Conservation (phyloP, 2,797 vertebrate species). For the Mormyrus proboscirostris region DNA sequence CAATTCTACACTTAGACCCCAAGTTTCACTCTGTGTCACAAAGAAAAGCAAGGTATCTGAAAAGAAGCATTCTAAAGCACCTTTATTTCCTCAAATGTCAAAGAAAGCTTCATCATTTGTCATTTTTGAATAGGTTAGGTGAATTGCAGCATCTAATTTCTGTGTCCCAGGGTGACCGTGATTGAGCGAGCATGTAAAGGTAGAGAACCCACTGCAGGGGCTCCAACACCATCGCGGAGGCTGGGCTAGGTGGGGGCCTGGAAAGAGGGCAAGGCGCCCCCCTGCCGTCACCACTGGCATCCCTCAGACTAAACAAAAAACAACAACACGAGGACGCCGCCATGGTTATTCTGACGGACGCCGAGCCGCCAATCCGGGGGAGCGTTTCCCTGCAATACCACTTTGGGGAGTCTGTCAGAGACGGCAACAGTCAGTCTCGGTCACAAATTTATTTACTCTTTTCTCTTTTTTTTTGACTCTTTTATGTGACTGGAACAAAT, state of each 20-base stretch:
- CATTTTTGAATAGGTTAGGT: neutral
- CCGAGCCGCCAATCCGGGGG: neutral
- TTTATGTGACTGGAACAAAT: slow-evolving; percentile 61
- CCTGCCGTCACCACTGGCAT: slow-evolving; percentile 14
- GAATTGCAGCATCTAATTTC: neutral
- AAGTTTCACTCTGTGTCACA: neutral
- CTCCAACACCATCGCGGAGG: neutral
- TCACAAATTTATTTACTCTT: slow-evolving; percentile 11
- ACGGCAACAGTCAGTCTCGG: slow-evolving; percentile 26
- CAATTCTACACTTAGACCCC: neutral
- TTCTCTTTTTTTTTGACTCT: slow-evolving; percentile 46
- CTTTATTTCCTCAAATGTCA: neutral
- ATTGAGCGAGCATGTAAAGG: neutral
- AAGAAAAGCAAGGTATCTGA: neutral
- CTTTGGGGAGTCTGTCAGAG: slow-evolving; percentile 39
- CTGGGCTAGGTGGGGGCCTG: neutral
- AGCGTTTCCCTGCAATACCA: neutral
- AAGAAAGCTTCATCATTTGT: neutral
- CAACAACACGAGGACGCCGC: neutral
- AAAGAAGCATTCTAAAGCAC: neutral
- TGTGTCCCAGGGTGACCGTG: neutral
- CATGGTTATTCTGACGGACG: neutral
- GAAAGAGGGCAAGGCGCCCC: neutral
- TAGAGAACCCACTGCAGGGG: neutral
- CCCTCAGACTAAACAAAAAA: slow-evolving; percentile 11